Evolutionary conservation across 1,140 invertebrate species (phyloP).

Genomic region (Microplitis mediator): DNA sequence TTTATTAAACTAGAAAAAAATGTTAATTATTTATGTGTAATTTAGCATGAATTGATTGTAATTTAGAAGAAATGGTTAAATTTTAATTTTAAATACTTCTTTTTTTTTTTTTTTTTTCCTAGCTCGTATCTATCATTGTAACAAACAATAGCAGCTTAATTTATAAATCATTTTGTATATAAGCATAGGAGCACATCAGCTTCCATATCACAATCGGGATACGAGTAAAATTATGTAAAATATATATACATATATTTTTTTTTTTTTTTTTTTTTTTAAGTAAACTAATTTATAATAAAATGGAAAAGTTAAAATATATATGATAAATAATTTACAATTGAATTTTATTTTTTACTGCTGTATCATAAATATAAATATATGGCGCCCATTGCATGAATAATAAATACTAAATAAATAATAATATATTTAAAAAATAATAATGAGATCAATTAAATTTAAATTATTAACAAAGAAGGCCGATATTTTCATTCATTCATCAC

Average conservation of each 20-base stretch:
- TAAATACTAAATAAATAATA: not conserved
- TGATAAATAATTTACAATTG: not conserved
- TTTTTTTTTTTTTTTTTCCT: not conserved
- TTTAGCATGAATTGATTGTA: not conserved
- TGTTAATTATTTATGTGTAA: not conserved
- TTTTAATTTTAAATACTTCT: too few species aligned
- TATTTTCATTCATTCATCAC: not conserved
- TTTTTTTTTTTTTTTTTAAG: not conserved
- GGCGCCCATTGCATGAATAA: conserved; percentile 2
- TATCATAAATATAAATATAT: not conserved
- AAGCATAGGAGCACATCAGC: not conserved
- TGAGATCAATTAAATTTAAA: too few species aligned
- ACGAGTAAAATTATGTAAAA: not conserved
- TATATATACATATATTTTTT: not conserved
- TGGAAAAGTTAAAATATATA: not conserved
- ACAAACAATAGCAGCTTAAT: not conserved
- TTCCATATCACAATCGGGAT: not conserved
- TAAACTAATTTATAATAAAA: not conserved
- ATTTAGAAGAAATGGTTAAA: too few species aligned
- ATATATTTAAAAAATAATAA: not conserved
- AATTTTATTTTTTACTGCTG: not conserved
- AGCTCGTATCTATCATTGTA: not conserved
- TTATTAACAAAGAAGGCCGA: too few species aligned
- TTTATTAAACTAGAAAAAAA: not conserved
- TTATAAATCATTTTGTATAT: not conserved